Base-by-base conservation (phyloP, 1,140 invertebrate genomes). In the Drosophila repletoides region DNA sequence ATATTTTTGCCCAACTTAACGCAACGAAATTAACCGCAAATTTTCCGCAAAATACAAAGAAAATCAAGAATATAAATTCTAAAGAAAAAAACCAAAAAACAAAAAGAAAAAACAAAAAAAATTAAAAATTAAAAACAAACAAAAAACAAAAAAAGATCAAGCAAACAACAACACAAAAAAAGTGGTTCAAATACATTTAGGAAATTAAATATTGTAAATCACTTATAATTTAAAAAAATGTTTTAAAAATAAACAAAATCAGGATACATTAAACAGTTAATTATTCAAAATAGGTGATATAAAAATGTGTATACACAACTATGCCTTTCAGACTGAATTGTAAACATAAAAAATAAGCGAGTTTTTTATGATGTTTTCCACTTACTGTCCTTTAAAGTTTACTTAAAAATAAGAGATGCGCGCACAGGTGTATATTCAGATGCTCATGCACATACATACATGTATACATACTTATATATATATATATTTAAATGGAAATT, bases 241-340 rank as follows among this genome's bases (percentile, higher is more conserved):
- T 72, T 64, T 73, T 71, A 60, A 83, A 68, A 74, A 69, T 49
- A 61, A 70, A 77, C 60, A 55, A 49, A 60, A 75, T 51, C 53
- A 52, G 56, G 46, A 73, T 59, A 70, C 61, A 73, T 55, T 71
- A 66, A 74, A 71, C 61, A 86, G 58, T 86, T 75, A 77, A 84
- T 84, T 84, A 66, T 84, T 84, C 59, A 86, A 86, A 80, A 86
- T 80, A 80, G 80, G 80, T 86, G 80, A 86, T 86, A 84, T 80
- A 55, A 80, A 59, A 86, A 80, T 75, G 72, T 86, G 80, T 86
- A 86, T 86, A 76, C 72, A 76, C 68, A 76, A 87, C 72, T 87
- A 86, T 86, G 80, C 80, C 80, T 86, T 86, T 86, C 80, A 86
- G 80, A 86, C 80, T 86, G 80, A 86, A 86, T 86, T 86, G 76